Evolutionary conservation across 2,888 invertebrate species (phyloP), one percentile per base, ranked within the genome.

Genomic region (Hyppa rectilinea): DNA sequence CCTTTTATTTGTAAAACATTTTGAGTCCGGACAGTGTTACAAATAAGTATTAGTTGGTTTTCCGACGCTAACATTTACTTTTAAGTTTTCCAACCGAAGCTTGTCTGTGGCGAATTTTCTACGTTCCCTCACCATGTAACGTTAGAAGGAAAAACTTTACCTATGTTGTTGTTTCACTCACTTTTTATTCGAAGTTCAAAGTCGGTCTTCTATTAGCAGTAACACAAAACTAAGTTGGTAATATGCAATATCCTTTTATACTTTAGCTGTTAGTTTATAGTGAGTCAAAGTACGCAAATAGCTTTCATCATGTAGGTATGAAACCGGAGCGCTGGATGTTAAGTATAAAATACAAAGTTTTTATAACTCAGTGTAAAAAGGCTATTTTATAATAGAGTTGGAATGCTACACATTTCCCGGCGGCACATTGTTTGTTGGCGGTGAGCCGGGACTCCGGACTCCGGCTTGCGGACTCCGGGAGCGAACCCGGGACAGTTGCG

Each of bases 351-450:
- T 63, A 50, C 6, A 66, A 64, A 78, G 50, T 71, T 80, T 74
- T 73, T 71, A 75, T 47, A 78, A 70, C 47, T 67, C 40, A n/a
- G 52, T 60, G 70, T 53, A 67, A 80, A 79, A 81, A 59, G 59
- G 47, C 70, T 76, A 69, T 78, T 71, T 70, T 69, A 55, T 47
- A 74, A 74, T 81, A 84, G 83, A 86, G 75, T 75, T 79, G 82
- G 88, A 88, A 90, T 90, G 87, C 82, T 85, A 71, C 85, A 88
- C 78, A 90, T 89, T 89, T 87, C 83, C 82, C 79, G 77, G 71
- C 74, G 79, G 80, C 81, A 79, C 88, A 89, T 89, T 87, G 88
- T 89, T 89, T 82, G 77, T 55, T 80, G 80, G 83, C 81, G 75
- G 72, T 60, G 69, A 68, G 81, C 79, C 80, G 83, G 83, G 74